Conservation (phyloP, 2,113 vertebrate species). For the Chaetops frenatus region DNA sequence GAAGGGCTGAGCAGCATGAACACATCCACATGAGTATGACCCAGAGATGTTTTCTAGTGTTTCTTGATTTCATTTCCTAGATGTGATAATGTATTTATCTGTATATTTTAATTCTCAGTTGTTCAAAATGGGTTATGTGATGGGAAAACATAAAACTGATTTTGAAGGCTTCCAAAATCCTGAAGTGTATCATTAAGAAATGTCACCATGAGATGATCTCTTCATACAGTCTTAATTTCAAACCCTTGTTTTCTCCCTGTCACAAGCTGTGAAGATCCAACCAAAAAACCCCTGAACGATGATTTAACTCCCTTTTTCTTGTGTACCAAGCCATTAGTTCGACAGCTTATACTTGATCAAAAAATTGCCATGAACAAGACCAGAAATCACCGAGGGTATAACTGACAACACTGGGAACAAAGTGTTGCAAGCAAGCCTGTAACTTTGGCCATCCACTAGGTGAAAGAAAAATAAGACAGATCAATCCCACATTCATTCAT, state of each 20-base stretch:
- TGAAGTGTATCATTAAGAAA: not conserved
- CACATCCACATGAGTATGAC: accelerated
- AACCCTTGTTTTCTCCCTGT: not conserved
- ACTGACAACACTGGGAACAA: not conserved
- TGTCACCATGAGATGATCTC: not conserved
- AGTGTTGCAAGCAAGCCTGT: not conserved
- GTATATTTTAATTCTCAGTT: not conserved
- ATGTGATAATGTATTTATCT: not conserved
- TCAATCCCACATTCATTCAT: not conserved
- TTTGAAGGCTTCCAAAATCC: not conserved
- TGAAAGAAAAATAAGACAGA: not conserved
- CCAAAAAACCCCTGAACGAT: not conserved
- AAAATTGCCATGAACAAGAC: not conserved
- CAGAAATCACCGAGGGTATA: not conserved
- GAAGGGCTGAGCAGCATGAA: not conserved
- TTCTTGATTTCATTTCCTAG: not conserved
- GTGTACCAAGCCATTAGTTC: not conserved
- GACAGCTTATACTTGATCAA: not conserved
- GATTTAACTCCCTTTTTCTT: not conserved
- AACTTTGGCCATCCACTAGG: not conserved
- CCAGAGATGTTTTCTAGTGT: not conserved
- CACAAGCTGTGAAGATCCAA: not conserved
- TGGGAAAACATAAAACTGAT: not conserved
- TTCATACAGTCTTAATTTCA: not conserved
- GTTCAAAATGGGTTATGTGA: not conserved